phyloP scores from a whole-genome alignment of 2,888 invertebrate genomes.

The Abscondita cerata region DNA sequence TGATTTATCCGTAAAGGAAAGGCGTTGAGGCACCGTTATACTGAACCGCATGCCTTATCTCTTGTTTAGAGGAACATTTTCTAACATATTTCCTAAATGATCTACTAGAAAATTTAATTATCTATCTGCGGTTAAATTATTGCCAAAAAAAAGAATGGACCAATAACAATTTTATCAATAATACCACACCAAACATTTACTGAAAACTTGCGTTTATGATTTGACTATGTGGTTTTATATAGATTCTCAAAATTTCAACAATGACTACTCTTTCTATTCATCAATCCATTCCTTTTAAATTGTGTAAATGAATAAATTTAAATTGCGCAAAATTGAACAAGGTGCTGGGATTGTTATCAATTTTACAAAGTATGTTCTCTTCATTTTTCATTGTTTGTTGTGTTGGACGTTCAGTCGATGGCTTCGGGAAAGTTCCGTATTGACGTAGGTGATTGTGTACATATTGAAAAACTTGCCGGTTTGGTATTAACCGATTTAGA shows the following conservation, averaged over 20 bases:
- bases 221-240: background rate
- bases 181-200: background rate
- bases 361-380: no score
- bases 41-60: background rate
- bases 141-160: no score
- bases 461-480: no score
- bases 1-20: background rate
- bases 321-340: no score
- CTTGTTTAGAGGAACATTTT: background rate
- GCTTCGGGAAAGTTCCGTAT: background rate
- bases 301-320: no score
- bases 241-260: background rate
- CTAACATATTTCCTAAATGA: background rate
- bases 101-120: no score
- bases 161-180: background rate
- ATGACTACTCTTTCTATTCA: background rate
- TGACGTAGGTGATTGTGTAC: background rate
- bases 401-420: background rate
- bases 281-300: background rate
- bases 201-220: background rate
- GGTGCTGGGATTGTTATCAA: background rate
- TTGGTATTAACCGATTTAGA: no score
- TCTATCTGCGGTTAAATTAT: no score
- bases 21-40: background rate
- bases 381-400: background rate